phyloP scores from a whole-genome alignment of 2,797 vertebrate species.

The Mormyrops boulengeri region DNA sequence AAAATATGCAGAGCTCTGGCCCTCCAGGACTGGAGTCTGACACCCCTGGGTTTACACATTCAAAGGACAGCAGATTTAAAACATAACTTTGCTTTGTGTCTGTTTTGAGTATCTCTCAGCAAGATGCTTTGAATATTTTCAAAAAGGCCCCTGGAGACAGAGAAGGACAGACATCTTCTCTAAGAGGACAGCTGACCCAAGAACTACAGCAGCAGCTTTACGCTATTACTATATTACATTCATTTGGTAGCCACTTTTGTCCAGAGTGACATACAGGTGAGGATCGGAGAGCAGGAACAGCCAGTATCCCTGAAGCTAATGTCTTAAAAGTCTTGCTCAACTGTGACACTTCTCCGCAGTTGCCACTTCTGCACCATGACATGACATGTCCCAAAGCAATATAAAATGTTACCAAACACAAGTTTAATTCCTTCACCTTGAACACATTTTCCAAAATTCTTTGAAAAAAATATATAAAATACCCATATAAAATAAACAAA shows the following conservation, averaged over 20 bases:
- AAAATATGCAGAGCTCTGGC: too few species aligned
- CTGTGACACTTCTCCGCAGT: conserved; percentile 46
- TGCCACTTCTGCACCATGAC: conserved; percentile 36
- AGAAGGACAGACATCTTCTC: neutral
- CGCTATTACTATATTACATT: conserved; percentile 45
- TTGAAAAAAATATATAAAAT: neutral
- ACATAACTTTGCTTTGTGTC: neutral
- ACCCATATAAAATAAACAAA: neutral
- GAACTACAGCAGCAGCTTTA: conserved; percentile 24
- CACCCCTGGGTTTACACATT: neutral
- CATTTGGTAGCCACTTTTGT: neutral
- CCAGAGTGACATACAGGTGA: neutral
- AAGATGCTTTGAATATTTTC: neutral
- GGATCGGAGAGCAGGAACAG: neutral
- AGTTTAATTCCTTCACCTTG: conserved; percentile 17
- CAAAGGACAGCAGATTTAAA: neutral
- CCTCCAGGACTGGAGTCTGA: too few species aligned
- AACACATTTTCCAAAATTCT: conserved; percentile 19
- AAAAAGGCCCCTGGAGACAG: neutral
- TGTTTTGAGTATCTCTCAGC: neutral
- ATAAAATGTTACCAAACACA: conserved; percentile 30
- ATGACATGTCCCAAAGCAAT: conserved; percentile 20
- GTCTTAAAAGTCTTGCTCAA: conserved; percentile 9
- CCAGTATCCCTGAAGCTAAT: neutral
- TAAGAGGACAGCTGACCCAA: conserved; percentile 14